A percentile compares a stretch with the other conserved stretches of the same genome.
Evolutionary conservation across 2,797 vertebrate species (phyloP).

Genomic region (Eleutherodactylus coqui): DNA sequence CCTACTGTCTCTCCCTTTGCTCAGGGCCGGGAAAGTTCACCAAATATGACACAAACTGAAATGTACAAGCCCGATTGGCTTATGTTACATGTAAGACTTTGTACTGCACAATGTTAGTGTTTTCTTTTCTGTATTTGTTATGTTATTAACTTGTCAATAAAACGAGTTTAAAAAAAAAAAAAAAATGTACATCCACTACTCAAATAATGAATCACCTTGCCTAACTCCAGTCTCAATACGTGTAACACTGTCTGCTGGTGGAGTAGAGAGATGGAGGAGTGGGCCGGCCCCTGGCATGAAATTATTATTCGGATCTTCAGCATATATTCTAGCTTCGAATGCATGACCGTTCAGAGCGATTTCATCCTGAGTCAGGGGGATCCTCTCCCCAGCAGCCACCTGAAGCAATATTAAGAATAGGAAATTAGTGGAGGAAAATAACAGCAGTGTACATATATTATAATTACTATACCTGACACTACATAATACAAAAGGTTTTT

Average conservation of each 20-base stretch:
- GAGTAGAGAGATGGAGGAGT: constrained; percentile 88
- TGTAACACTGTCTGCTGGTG: constrained; percentile 78
- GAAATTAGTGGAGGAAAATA: background rate
- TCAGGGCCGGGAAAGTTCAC: too few species aligned
- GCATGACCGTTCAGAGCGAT: constrained; percentile 89
- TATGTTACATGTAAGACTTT: too few species aligned
- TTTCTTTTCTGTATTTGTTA: too few species aligned
- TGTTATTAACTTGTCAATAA: too few species aligned
- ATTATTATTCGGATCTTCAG: constrained; percentile 91
- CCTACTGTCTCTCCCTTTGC: too few species aligned
- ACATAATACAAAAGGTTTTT: background rate
- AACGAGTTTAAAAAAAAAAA: too few species aligned
- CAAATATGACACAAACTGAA: too few species aligned
- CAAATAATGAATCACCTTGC: constrained; percentile 78
- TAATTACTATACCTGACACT: background rate
- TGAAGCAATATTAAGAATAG: constrained; percentile 66
- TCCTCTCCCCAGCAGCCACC: constrained; percentile 93
- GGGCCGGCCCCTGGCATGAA: constrained; percentile 94
- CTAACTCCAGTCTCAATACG: constrained; percentile 96
- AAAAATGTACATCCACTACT: background rate
- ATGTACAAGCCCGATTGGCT: too few species aligned
- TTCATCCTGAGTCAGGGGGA: constrained; percentile 91
- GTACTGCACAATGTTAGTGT: too few species aligned
- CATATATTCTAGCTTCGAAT: constrained; percentile 96
- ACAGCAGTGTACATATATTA: background rate